These are phyloP conservation scores for Atherix ibis DNA, from an alignment of 2,888 invertebrate genomes.

Conservation along the genomic window DNA sequence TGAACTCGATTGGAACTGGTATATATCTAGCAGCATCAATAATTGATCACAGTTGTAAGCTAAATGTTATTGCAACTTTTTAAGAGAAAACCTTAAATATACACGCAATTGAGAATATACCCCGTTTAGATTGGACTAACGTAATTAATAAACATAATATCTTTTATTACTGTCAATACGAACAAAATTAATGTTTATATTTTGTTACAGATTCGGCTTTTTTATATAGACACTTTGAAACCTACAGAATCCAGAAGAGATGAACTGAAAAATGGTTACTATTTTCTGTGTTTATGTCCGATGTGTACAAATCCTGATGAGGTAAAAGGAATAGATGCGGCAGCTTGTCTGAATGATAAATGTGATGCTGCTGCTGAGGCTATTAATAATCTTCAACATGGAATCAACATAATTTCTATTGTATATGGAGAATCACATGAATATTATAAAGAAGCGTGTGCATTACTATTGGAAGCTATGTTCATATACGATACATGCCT, in stretches of 20 bases:
- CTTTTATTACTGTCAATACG: no score
- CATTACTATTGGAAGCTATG: no score
- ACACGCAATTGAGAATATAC: slow-evolving; percentile 52
- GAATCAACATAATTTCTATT: no score
- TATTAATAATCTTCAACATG: no score
- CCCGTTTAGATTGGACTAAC: slow-evolving; percentile 58
- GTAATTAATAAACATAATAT: no score
- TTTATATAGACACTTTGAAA: slow-evolving; percentile 71
- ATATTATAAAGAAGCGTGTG: no score
- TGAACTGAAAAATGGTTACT: slow-evolving; percentile 63
- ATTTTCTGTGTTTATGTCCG: slow-evolving; percentile 72
- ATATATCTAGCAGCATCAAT: slow-evolving; percentile 76
- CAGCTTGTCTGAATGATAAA: slow-evolving; percentile 46
- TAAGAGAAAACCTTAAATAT: slow-evolving; percentile 64
- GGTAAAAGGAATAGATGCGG: slow-evolving; percentile 36
- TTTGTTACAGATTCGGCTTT: no score
- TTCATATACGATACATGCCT: no score
- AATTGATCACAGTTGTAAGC: slow-evolving; percentile 78
- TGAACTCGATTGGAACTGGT: slow-evolving; percentile 72
- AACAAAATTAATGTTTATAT: no score
- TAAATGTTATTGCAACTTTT: slow-evolving; percentile 77
- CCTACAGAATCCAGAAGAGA: slow-evolving; percentile 50
- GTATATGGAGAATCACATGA: no score
- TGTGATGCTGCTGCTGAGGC: no score
- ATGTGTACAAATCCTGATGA: slow-evolving; percentile 41